Conservation (phyloP, 2,888 invertebrate genomes). For the Archips crataeganus region DNA sequence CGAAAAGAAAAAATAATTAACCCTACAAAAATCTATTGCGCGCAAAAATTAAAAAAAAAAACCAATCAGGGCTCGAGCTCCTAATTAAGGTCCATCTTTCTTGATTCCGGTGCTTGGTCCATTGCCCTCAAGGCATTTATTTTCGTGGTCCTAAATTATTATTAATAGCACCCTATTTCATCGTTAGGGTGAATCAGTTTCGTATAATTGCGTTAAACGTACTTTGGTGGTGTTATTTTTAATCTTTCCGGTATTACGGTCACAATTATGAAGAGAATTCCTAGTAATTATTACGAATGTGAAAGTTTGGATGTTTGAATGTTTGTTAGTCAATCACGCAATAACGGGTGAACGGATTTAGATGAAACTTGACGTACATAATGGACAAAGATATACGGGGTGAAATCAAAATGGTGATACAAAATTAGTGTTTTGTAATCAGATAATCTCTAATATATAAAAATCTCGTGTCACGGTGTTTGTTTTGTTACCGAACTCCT, state of each 20-base stretch:
- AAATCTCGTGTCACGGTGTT: no score
- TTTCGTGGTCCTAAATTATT: constrained; percentile 38
- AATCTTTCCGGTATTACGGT: neutral
- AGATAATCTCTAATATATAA: no score
- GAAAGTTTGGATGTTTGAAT: no score
- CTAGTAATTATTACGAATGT: no score
- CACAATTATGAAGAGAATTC: neutral
- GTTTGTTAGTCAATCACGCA: no score
- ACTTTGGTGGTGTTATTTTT: constrained; percentile 15
- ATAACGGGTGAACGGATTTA: no score
- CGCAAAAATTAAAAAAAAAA: constrained; percentile 22
- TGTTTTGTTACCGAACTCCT: no score
- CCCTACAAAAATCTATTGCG: constrained; percentile 27
- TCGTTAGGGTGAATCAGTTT: constrained; percentile 44
- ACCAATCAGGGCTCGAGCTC: constrained; percentile 23
- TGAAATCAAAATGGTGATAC: no score
- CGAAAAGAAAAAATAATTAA: constrained; percentile 26
- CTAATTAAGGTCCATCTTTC: constrained; percentile 48
- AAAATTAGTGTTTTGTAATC: no score
- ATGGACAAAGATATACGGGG: no score
- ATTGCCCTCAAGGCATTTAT: constrained; percentile 33
- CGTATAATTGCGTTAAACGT: constrained; percentile 28
- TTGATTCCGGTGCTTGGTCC: constrained; percentile 26
- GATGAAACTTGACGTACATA: no score
- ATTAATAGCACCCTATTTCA: constrained; percentile 48